Percentiles rank a stretch among this genome's conserved stretches.
phyloP scores from a whole-genome alignment of 2,797 vertebrate genomes.

The Rhynchonycteris naso region DNA sequence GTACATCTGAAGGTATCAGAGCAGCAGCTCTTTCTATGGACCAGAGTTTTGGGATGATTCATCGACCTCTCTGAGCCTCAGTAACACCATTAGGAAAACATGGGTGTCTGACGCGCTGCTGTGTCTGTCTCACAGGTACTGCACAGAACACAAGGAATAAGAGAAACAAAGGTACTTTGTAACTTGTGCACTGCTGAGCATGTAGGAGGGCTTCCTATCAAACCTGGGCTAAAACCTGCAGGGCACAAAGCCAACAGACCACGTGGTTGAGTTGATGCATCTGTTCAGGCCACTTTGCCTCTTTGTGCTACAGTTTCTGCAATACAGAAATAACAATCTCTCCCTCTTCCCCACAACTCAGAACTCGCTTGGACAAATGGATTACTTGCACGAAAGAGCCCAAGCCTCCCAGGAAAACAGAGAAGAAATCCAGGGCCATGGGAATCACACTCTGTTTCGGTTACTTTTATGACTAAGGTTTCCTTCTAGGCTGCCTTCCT shows the following conservation, averaged over 20 bases:
- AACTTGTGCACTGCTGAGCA: fast-evolving
- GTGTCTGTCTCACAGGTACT: neutral
- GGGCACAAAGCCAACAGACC: neutral
- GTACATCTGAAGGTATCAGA: neutral
- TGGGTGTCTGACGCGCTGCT: neutral
- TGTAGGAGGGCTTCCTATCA: fast-evolving
- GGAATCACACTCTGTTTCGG: neutral
- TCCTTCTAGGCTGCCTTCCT: neutral
- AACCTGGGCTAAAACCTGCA: neutral
- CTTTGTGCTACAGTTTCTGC: neutral
- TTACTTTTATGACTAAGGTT: neutral
- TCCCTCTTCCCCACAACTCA: neutral
- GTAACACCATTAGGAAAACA: neutral
- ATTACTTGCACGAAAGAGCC: neutral
- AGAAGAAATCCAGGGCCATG: neutral
- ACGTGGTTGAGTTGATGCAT: fast-evolving
- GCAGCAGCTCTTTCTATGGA: neutral
- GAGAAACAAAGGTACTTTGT: neutral
- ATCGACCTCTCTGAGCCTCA: neutral
- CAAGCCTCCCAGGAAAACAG: neutral
- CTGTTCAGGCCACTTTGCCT: neutral
- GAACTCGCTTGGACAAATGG: neutral
- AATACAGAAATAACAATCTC: neutral
- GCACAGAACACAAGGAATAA: too few relatives aligned
- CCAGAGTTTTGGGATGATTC: neutral